These are phyloP conservation scores for Sebastes aleutianus DNA, from an alignment of 2,797 vertebrate species.

Conservation along the genomic window DNA sequence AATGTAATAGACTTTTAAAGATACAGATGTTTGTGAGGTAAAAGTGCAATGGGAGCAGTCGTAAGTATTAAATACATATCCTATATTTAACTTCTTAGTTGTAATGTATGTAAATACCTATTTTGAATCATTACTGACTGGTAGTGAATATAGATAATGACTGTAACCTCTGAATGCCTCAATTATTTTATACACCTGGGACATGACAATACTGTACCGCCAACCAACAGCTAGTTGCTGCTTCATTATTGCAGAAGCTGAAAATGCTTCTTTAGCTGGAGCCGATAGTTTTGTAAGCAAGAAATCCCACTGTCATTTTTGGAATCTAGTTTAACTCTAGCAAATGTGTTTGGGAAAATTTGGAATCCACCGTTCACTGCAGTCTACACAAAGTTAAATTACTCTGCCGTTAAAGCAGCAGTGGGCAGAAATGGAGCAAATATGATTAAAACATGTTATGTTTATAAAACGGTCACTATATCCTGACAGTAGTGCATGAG, in stretches of 20 bases:
- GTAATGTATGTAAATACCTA: constrained; percentile 31
- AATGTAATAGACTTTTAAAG: constrained; percentile 1
- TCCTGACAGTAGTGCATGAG: too few relatives aligned
- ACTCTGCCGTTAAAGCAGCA: neutral
- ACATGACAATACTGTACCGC: neutral
- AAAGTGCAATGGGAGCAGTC: neutral
- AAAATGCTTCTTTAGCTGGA: neutral
- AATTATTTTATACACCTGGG: constrained; percentile 33
- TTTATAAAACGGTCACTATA: too few relatives aligned
- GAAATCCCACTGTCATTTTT: neutral
- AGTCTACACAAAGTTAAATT: neutral
- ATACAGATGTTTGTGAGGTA: neutral
- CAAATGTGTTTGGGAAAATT: neutral
- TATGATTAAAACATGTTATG: too few relatives aligned
- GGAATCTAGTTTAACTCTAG: neutral
- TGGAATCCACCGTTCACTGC: neutral
- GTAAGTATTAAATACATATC: neutral
- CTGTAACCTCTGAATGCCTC: neutral
- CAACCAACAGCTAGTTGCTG: constrained; percentile 6
- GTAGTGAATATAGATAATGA: constrained; percentile 34
- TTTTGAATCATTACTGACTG: constrained; percentile 15
- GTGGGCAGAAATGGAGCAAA: too few relatives aligned
- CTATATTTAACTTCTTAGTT: neutral
- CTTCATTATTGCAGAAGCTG: constrained; percentile 1
- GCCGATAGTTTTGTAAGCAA: neutral